These are phyloP conservation scores for Calypte anna DNA, from an alignment of 2,113 vertebrate genomes.

Conservation along the genomic window DNA sequence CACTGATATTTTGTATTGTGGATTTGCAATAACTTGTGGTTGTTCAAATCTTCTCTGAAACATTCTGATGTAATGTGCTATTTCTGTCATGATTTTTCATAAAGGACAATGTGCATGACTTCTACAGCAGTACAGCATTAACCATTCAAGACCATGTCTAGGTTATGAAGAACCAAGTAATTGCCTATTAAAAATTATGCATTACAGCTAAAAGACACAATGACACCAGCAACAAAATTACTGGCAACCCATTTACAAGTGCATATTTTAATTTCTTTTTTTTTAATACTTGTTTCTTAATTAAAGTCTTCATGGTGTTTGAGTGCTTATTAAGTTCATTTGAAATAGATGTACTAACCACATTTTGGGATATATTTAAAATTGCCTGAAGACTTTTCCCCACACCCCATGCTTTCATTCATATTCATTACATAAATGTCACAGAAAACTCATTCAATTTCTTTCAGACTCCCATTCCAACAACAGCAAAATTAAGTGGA, in stretches of 20 bases:
- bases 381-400: not conserved
- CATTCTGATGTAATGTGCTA: not conserved
- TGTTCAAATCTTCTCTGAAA: not conserved
- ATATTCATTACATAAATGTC: slow-evolving; percentile 1
- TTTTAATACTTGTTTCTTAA: slow-evolving; percentile 22
- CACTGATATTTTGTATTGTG: too few species aligned
- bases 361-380: slow-evolving; percentile 1
- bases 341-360: not conserved
- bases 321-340: slow-evolving; percentile 3
- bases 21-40: not conserved
- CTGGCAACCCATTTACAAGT: slow-evolving; percentile 24
- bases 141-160: slow-evolving; percentile 10
- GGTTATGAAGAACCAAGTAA: slow-evolving; percentile 30
- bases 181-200: slow-evolving; percentile 46
- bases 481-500: not conserved
- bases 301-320: slow-evolving; percentile 14
- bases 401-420: not conserved
- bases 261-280: not conserved
- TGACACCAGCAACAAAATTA: slow-evolving; percentile 5
- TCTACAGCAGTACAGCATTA: not conserved
- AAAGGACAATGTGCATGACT: not conserved
- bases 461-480: not conserved
- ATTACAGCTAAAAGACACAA: slow-evolving; percentile 22
- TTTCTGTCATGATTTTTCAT: not conserved
- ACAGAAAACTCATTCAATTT: not conserved